phyloP scores from a whole-genome alignment of 2,113 vertebrate genomes.

The Nothobranchius furzeri region DNA sequence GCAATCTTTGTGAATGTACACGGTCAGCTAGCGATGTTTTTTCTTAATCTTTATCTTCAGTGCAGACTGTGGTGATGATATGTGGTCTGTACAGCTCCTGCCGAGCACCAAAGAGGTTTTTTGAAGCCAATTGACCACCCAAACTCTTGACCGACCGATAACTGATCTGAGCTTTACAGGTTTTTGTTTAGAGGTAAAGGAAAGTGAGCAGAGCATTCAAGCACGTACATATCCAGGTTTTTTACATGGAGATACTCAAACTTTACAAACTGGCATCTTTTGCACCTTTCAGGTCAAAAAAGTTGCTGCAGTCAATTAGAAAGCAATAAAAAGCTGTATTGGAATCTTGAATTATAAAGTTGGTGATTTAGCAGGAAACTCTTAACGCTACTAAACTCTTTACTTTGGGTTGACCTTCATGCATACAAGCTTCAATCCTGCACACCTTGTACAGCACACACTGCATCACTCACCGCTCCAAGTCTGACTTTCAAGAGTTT shows the following conservation, averaged over 20 bases:
- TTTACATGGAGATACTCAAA: too few relatives aligned
- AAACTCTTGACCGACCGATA: slow-evolving; percentile 25
- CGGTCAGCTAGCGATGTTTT: slow-evolving; percentile 25
- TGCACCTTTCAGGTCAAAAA: background rate
- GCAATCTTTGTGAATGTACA: too few relatives aligned
- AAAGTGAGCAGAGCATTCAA: slow-evolving; percentile 14
- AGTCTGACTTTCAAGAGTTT: slow-evolving; percentile 10
- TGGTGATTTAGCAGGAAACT: too few relatives aligned
- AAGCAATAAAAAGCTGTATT: too few relatives aligned
- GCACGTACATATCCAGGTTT: background rate
- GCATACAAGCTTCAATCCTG: background rate
- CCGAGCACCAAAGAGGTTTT: slow-evolving; percentile 31
- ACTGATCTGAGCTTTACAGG: slow-evolving; percentile 36
- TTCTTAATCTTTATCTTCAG: slow-evolving; percentile 3
- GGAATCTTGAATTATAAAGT: too few relatives aligned
- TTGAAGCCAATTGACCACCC: slow-evolving; percentile 44
- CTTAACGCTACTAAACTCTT: too few relatives aligned
- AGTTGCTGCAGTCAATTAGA: too few relatives aligned
- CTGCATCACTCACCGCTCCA: slow-evolving; percentile 3
- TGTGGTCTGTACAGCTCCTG: slow-evolving; percentile 31
- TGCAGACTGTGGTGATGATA: background rate
- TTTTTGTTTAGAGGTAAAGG: slow-evolving; percentile 1
- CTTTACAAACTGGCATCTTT: background rate
- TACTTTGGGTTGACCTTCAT: too few relatives aligned
- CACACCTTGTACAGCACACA: background rate